phyloP scores from a whole-genome alignment of 1,140 invertebrate genomes.

The Aphaenogaster rudis region DNA sequence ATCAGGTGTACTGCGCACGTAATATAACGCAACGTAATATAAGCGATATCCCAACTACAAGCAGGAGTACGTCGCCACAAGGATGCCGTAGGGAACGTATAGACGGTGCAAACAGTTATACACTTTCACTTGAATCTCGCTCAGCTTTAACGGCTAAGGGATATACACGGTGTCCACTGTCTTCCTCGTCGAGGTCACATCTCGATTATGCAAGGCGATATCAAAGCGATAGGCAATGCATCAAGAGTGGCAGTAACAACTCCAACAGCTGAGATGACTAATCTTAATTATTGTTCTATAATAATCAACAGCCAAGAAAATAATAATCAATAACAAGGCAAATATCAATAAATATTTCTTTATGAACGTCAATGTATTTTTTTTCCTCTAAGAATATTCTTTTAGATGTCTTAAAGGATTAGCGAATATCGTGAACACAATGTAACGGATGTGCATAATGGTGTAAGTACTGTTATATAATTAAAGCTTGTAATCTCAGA shows the following conservation, averaged over 20 bases:
- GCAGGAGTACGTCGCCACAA: conserved; percentile 51
- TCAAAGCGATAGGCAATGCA: background rate
- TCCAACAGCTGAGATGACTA: background rate
- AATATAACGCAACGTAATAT: conserved; percentile 68
- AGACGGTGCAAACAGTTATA: conserved; percentile 67
- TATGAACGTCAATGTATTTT: background rate
- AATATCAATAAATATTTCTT: background rate
- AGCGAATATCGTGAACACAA: background rate
- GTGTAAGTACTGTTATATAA: background rate
- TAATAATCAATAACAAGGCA: background rate
- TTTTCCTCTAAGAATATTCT: background rate
- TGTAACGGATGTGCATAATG: background rate
- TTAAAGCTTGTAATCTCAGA: background rate
- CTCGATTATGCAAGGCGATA: conserved; percentile 7
- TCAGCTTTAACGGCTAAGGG: conserved; percentile 19
- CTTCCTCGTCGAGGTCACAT: conserved; percentile 36
- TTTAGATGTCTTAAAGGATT: background rate
- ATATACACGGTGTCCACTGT: conserved; percentile 22
- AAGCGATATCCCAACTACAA: conserved; percentile 74
- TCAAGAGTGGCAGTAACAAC: background rate
- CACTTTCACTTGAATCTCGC: conserved; percentile 76
- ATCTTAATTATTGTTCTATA: background rate
- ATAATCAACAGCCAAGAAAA: background rate
- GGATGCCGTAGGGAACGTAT: conserved; percentile 45
- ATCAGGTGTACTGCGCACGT: background rate